Conservation (phyloP, 2,888 invertebrate species). For the Glaucopsyche alexis region DNA sequence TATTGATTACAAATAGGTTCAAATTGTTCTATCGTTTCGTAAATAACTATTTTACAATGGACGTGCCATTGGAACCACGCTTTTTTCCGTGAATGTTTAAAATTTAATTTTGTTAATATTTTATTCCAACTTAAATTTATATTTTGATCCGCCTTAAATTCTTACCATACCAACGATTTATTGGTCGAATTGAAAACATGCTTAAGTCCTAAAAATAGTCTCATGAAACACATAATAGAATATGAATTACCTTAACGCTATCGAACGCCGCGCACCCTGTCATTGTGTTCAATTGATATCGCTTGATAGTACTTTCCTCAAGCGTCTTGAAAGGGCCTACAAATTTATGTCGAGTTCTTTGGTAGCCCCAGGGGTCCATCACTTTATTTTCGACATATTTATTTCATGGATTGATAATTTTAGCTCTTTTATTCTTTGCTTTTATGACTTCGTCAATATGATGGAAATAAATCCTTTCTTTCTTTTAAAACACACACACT, state of each 20-base stretch:
- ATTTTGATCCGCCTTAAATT: neutral
- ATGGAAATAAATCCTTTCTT: neutral
- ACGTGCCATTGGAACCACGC: no score
- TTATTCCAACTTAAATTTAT: no score
- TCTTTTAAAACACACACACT: no score
- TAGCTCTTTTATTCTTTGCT: conserved; percentile 2
- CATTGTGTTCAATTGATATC: conserved; percentile 22
- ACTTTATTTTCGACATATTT: conserved; percentile 27
- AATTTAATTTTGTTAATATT: neutral
- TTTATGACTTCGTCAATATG: conserved; percentile 9
- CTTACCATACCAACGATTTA: neutral
- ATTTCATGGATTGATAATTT: conserved; percentile 26
- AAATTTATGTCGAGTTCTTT: conserved; percentile 22
- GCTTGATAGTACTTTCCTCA: conserved; percentile 18
- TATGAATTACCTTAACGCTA: neutral
- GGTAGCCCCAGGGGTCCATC: conserved; percentile 7
- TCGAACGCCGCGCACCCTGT: neutral
- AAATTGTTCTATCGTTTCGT: neutral
- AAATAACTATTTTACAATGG: no score
- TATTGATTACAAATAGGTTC: conserved; percentile 17
- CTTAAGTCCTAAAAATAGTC: neutral
- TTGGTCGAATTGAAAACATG: neutral
- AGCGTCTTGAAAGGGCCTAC: conserved; percentile 23
- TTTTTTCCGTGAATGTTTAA: neutral
- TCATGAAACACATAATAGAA: neutral